Base-by-base conservation (phyloP, 23 tunicate species). In the Aplidium turbinatum region DNA sequence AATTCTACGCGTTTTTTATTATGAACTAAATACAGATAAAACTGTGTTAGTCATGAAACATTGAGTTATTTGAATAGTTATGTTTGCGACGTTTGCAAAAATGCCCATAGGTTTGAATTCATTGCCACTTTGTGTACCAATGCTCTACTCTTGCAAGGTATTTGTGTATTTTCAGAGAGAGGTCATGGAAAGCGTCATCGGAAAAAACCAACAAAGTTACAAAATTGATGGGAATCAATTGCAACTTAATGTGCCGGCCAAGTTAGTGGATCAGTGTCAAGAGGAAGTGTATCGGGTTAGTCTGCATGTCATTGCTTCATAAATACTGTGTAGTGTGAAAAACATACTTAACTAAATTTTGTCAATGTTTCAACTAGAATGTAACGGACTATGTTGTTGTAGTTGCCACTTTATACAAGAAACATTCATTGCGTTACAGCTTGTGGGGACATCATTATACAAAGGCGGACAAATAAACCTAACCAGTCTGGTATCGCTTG, bases 201-300 rank as follows among this genome's bases (percentile, higher is more conserved):
- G 47, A 6, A 26, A 22, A 1, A 60, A 62, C n/a, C 31, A 21
- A 47, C 16, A 61, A 32, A 23, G 6, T n/a, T 1, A n/a, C n/a
- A 19, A 29, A 13, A 18, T 76, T 3, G 82, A 76, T 30, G 68
- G 70, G 7, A 40, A 46, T 50, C 2, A 35, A 7, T 31, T 78
- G 52, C 65, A 65, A 3, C 73, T 58, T 2, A 52, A 30, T 28
- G 70, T 78, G 9, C 83, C 83, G 2, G 75, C 74, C 13, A 65
- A 53, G 31, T 39, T 78, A 18, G 13, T 78, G 22, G 66, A 78
- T 36, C 53, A 65, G 3, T 78, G 83, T 53, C 83, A 78, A 53
- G 83, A 78, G 34, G 83, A 78, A 53, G 66, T 78, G 0, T 78
- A 78, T 33, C 83, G 53, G 56, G 83, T 78, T 11, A 26, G 35